Evolutionary conservation across 1,140 invertebrate species (phyloP), one percentile per base, ranked within the genome.

Genomic region (Bombus cullumanus): DNA sequence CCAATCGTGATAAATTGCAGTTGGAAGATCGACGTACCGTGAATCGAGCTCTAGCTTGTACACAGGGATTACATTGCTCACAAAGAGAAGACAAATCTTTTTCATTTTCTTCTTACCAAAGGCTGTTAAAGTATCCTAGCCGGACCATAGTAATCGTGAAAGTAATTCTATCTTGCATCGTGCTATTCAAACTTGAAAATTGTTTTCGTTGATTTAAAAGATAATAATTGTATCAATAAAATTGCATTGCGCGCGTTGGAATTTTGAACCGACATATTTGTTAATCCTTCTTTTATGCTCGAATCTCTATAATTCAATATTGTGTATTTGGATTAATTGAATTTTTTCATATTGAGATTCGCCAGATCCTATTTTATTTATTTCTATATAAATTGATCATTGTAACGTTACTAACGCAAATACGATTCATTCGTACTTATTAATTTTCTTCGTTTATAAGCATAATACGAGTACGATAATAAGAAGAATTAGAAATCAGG

Each of bases 1-100:
- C 53, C 43, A 85, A 57, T 85, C 41, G 59, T 64, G 41, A 69
- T 71, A 53, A 64, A 53, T 79, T 64, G 57, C 83, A 47, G n/a
- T 34, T 34, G 8, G 62, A 66, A 79, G 77, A 79, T 79, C 77
- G 41, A 47, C 59, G 59, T 34, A 76, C 74, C 59, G 37, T 41
- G 77, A 34, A 66, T 66, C 77, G n/a, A 79, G 62, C 25, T 62
- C 25, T 25, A 39, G 53, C 59, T 79, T 64, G 41, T 79, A 76
- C 53, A 76, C 74, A 76, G 25, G 62, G 59, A 79, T 79, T 79
- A 79, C 62, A 62, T 43, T 34, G 59, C 66, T 66, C 77, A 28
- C 39, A 68, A 68, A 79, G 41, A 34, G 31, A 68, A 53, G 80
- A 86, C 22, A 86, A 85, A 86, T 72, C 43, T n/a, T 83, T 68